These are phyloP conservation scores for Pseudomugil gertrudae DNA, from an alignment of 2,797 vertebrate species.

Conservation along the genomic window DNA sequence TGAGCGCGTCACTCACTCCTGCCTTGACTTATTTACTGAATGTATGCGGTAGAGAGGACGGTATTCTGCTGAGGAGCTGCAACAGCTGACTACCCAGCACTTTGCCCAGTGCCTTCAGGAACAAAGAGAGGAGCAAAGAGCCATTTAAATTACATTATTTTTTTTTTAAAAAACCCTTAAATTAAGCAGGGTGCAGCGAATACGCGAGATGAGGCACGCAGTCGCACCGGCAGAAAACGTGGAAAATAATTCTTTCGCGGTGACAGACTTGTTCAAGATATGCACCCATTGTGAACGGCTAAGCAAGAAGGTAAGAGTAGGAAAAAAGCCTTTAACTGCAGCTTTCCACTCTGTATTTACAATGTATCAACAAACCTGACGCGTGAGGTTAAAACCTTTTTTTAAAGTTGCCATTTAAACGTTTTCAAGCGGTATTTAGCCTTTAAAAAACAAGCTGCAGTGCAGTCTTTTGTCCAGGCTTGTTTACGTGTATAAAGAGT, in stretches of 20 bases:
- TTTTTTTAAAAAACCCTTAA: conserved; percentile 16
- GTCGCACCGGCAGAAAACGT: conserved; percentile 75
- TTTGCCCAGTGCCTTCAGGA: conserved; percentile 74
- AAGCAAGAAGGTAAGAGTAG: conserved; percentile 82
- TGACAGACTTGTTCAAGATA: conserved; percentile 81
- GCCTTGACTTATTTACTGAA: conserved; percentile 80
- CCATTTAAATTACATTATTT: conserved; percentile 33
- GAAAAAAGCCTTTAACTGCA: neutral
- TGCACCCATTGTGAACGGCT: conserved; percentile 83
- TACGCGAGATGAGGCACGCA: conserved; percentile 83
- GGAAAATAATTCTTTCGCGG: conserved; percentile 74
- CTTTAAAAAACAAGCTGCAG: conserved; percentile 56
- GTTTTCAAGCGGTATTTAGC: conserved; percentile 7
- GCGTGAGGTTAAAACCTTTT: neutral
- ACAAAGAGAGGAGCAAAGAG: conserved; percentile 74
- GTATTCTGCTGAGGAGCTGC: conserved; percentile 75
- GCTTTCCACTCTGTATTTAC: neutral
- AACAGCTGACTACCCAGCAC: conserved; percentile 75
- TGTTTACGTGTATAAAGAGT: conserved; percentile 65
- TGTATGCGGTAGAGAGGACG: conserved; percentile 60
- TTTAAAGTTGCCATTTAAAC: neutral
- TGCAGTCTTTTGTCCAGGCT: conserved; percentile 78
- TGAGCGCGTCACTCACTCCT: conserved; percentile 50
- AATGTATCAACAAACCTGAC: rapidly evolving
- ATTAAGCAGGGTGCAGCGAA: conserved; percentile 45